A percentile compares a stretch with the other conserved stretches of the same genome.
Conservation (phyloP, 2,797 vertebrate genomes). For the Ispidina lecontei region DNA sequence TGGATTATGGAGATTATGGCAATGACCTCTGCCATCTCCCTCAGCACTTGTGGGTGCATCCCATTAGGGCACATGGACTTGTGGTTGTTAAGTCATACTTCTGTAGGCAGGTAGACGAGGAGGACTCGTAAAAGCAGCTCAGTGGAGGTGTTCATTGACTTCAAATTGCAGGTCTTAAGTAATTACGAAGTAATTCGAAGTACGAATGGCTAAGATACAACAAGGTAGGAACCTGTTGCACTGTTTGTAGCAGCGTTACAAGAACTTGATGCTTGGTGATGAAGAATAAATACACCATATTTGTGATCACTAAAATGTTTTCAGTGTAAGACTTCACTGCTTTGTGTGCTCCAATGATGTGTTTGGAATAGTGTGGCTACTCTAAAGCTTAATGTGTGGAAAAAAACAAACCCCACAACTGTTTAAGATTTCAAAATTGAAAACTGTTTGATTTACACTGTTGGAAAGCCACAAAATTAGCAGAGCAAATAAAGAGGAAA, state of each 20-base stretch:
- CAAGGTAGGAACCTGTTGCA: neutral
- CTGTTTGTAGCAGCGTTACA: neutral
- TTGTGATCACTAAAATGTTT: neutral
- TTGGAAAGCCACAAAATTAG: conserved; percentile 23
- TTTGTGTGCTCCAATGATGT: neutral
- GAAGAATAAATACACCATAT: neutral
- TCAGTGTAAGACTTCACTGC: neutral
- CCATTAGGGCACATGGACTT: no score
- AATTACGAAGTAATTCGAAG: neutral
- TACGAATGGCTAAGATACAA: accelerated
- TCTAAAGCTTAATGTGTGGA: neutral
- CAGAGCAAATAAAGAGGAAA: conserved; percentile 29
- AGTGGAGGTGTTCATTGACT: neutral
- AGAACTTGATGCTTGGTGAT: neutral
- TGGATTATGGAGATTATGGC: no score
- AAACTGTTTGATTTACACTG: neutral
- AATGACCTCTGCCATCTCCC: no score
- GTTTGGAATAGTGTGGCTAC: neutral
- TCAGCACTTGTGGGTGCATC: no score
- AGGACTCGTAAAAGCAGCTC: neutral
- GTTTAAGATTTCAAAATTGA: neutral
- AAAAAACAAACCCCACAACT: accelerated
- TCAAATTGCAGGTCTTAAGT: neutral
- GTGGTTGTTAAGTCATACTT: neutral
- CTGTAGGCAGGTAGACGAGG: neutral